phyloP scores from a whole-genome alignment of 2,888 invertebrate species.

The Drosophila neonasuta region DNA sequence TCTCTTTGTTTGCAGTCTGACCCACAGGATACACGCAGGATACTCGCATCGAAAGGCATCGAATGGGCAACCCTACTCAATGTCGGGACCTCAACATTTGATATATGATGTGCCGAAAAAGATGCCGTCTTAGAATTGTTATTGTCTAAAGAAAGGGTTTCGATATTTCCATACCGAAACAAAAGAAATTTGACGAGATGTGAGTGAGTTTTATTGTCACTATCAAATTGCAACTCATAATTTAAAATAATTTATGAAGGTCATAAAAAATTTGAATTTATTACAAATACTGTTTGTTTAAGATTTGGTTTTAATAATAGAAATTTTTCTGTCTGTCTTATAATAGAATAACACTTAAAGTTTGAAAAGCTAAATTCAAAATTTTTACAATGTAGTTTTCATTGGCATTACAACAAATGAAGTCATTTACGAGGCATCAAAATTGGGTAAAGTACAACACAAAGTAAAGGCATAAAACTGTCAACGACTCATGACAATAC shows the following conservation, averaged over 20 bases:
- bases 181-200: conserved; percentile 6
- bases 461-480: too few relatives aligned
- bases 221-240: neutral
- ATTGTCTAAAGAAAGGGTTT: conserved; percentile 5
- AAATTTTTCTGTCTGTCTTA: too few relatives aligned
- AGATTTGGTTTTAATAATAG: too few relatives aligned
- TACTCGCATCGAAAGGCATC: conserved; percentile 3
- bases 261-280: neutral
- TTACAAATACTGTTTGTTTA: neutral
- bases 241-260: neutral
- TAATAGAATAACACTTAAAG: too few relatives aligned
- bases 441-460: too few relatives aligned
- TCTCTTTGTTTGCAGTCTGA: conserved; percentile 14
- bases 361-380: too few relatives aligned
- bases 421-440: too few relatives aligned
- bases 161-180: conserved; percentile 1
- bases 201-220: conserved; percentile 1
- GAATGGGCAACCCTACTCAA: conserved; percentile 27
- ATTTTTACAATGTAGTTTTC: too few relatives aligned
- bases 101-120: conserved; percentile 22
- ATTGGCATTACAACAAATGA: too few relatives aligned
- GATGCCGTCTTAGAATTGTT: neutral
- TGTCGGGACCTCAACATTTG: conserved; percentile 13
- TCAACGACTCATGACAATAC: too few relatives aligned
- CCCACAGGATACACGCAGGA: neutral